phyloP scores from a whole-genome alignment of 2,113 vertebrate species.

The Cyanistes caeruleus region DNA sequence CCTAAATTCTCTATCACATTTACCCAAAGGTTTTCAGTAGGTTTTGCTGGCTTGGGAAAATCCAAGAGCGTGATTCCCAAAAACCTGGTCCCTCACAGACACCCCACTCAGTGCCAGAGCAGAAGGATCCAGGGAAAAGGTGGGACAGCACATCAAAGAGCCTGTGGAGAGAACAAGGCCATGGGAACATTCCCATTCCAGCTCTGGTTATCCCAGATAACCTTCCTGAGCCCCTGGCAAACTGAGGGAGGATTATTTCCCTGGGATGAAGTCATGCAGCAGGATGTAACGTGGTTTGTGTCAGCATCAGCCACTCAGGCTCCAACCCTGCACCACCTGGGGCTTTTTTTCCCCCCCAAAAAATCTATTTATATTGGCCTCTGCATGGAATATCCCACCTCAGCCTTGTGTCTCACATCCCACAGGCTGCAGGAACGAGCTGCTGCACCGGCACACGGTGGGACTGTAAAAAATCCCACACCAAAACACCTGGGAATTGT shows the following conservation, averaged over 20 bases:
- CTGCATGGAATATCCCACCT: slow-evolving; percentile 26
- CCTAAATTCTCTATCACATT: not conserved
- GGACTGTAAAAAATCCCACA: not conserved
- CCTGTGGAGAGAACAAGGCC: not conserved
- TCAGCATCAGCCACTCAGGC: slow-evolving; percentile 54
- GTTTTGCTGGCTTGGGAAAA: not conserved
- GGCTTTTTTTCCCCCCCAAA: not conserved
- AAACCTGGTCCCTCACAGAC: not conserved
- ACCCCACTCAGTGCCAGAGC: not conserved
- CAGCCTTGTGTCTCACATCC: not conserved
- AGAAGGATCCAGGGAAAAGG: not conserved
- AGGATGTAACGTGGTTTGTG: slow-evolving; percentile 59
- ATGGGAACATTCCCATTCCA: not conserved
- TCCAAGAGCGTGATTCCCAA: not conserved
- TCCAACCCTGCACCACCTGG: not conserved
- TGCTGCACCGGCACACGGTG: not conserved
- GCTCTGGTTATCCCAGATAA: not conserved
- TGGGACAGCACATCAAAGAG: slow-evolving; percentile 5
- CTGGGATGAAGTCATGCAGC: slow-evolving; percentile 57
- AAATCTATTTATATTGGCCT: slow-evolving; percentile 58
- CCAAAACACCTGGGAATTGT: not conserved
- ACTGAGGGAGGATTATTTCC: not conserved
- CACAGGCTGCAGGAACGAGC: not conserved
- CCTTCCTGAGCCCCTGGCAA: not conserved
- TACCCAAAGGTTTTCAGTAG: not conserved